Evolutionary conservation across 1,140 invertebrate genomes (phyloP).

Genomic region (Cotesia chilonis): DNA sequence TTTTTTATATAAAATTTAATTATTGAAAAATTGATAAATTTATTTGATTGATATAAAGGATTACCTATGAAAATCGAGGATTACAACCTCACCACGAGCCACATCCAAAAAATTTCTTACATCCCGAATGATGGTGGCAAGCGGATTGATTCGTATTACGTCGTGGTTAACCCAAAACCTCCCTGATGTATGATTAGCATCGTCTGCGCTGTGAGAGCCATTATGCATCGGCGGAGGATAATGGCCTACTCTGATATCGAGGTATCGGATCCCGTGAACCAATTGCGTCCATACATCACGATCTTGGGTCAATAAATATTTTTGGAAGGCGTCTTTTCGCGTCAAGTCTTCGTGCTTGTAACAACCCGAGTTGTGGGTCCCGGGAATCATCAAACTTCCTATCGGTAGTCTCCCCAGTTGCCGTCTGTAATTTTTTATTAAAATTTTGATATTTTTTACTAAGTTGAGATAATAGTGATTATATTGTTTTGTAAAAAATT

Average conservation of each 20-base stretch:
- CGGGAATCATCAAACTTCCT: conserved; percentile 72
- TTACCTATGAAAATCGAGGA: conserved; percentile 73
- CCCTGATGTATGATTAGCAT: conserved; percentile 50
- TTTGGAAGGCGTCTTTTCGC: conserved; percentile 57
- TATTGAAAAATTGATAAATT: background rate
- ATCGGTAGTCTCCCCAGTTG: conserved; percentile 67
- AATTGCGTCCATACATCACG: conserved; percentile 81
- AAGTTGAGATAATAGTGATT: background rate
- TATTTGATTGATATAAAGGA: conserved; percentile 8
- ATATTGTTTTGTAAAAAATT: conserved; percentile 18
- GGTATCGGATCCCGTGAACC: conserved; percentile 81
- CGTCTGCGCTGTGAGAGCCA: conserved; percentile 41
- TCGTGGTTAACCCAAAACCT: conserved; percentile 80
- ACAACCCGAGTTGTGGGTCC: conserved; percentile 76
- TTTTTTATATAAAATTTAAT: too few relatives aligned
- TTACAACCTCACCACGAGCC: conserved; percentile 73
- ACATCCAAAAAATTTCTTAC: conserved; percentile 71
- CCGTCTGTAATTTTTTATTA: conserved; percentile 50
- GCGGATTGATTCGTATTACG: conserved; percentile 71
- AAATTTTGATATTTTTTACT: background rate
- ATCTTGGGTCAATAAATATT: conserved; percentile 75
- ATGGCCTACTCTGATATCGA: conserved; percentile 78
- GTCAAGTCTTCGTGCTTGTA: conserved; percentile 64
- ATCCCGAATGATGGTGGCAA: conserved; percentile 71
- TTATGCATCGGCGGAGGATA: conserved; percentile 57